These are phyloP conservation scores for Percopsis omiscomaycus DNA, from an alignment of 2,797 vertebrate species.

Conservation along the genomic window DNA sequence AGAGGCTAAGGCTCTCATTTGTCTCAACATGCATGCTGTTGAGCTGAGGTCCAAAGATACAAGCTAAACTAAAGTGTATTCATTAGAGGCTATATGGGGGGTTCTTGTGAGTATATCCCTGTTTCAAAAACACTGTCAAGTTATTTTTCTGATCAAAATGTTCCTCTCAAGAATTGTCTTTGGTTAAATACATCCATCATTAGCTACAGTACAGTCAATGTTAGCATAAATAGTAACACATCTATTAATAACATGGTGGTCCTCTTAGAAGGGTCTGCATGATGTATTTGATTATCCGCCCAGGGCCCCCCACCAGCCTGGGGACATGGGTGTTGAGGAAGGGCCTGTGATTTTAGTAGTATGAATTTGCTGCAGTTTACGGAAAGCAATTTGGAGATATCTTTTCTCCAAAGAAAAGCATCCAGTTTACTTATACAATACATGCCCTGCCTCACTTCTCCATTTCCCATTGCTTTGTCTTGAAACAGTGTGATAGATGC, in stretches of 20 bases:
- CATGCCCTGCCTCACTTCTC: slow-evolving; percentile 91
- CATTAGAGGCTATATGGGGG: slow-evolving; percentile 29
- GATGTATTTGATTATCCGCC: slow-evolving; percentile 83
- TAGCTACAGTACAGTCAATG: slow-evolving; percentile 31
- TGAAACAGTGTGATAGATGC: slow-evolving; percentile 68
- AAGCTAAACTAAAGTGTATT: slow-evolving; percentile 33
- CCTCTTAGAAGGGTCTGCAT: slow-evolving; percentile 87
- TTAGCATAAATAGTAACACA: slow-evolving; percentile 16
- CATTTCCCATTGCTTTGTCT: slow-evolving; percentile 82
- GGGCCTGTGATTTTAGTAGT: slow-evolving; percentile 64
- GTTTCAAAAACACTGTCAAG: slow-evolving; percentile 31
- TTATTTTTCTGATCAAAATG: slow-evolving; percentile 26
- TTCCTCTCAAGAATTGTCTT: slow-evolving; percentile 51
- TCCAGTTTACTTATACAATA: slow-evolving; percentile 5
- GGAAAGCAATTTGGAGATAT: slow-evolving; percentile 22
- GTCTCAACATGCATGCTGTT: slow-evolving; percentile 94
- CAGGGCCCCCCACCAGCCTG: slow-evolving; percentile 76
- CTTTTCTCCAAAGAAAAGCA: slow-evolving; percentile 2
- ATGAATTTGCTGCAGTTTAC: background rate
- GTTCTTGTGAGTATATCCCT: slow-evolving; percentile 16
- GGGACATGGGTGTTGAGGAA: slow-evolving; percentile 95
- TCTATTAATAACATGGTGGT: slow-evolving; percentile 38
- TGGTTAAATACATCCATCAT: slow-evolving; percentile 35
- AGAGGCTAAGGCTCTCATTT: slow-evolving; percentile 84
- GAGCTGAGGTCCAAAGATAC: slow-evolving; percentile 91